Evolutionary conservation across 2,797 vertebrate species (phyloP).

Genomic region (Pitangus sulphuratus): DNA sequence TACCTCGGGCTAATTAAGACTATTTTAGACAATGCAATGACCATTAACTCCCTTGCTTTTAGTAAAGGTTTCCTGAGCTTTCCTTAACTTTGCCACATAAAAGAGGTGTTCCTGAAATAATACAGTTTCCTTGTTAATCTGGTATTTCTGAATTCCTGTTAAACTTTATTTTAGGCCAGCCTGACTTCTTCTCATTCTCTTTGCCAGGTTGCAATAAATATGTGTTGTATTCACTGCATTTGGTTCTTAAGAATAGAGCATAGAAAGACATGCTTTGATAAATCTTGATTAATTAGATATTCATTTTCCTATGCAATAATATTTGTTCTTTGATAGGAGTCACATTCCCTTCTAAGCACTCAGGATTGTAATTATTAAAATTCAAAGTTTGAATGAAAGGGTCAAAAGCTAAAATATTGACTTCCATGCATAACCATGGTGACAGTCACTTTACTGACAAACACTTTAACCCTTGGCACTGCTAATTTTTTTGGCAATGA

Average conservation of each 20-base stretch:
- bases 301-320: not conserved
- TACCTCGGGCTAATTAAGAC: not conserved
- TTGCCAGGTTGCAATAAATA: not conserved
- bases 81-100: not conserved
- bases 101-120: not conserved
- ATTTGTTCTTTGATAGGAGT: not conserved
- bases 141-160: not conserved
- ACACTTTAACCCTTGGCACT: conserved; percentile 6
- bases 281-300: not conserved
- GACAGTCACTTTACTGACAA: conserved; percentile 30
- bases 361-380: not conserved
- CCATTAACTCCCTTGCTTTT: not conserved
- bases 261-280: not conserved
- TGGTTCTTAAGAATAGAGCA: not conserved
- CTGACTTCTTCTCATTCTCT: not conserved
- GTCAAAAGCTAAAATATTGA: not conserved
- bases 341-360: not conserved
- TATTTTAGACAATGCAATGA: not conserved
- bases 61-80: not conserved
- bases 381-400: not conserved
- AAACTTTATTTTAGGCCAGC: not conserved
- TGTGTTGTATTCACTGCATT: not conserved
- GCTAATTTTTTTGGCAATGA: not conserved
- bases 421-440: not conserved
- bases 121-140: not conserved